Evolutionary conservation across 2,888 invertebrate species (phyloP).

Genomic region (Aphidius colemani): DNA sequence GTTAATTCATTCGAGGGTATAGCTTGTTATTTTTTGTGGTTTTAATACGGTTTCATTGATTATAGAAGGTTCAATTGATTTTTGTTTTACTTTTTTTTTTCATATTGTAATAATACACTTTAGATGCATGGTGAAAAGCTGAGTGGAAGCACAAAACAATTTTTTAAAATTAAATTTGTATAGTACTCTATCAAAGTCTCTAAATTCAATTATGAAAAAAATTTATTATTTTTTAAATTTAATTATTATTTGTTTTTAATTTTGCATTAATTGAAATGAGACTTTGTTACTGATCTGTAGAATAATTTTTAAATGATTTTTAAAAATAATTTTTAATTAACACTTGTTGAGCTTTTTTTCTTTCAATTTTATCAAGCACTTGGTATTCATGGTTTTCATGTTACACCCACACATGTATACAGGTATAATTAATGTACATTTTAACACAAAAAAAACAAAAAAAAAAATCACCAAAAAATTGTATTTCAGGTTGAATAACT

Average conservation of each 20-base stretch:
- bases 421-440: no score
- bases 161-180: conserved; percentile 10
- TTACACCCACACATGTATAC: no score
- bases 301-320: conserved; percentile 15
- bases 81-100: neutral
- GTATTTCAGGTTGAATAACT: neutral
- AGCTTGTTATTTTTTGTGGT: no score
- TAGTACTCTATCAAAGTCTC: neutral
- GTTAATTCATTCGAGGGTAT: conserved; percentile 1
- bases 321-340: conserved; percentile 21
- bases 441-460: no score
- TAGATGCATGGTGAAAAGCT: conserved; percentile 57
- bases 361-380: conserved; percentile 44
- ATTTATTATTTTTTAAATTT: neutral
- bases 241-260: conserved; percentile 3
- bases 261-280: neutral
- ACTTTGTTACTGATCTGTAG: conserved; percentile 1
- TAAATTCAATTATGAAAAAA: neutral
- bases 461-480: no score
- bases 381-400: conserved; percentile 46
- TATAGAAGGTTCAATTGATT: neutral
- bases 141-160: conserved; percentile 36
- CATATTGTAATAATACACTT: conserved; percentile 22
- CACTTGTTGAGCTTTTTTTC: conserved; percentile 52
- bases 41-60: neutral